Base-by-base conservation (phyloP, 2,797 vertebrate species). In the Sebastes oblongus region DNA sequence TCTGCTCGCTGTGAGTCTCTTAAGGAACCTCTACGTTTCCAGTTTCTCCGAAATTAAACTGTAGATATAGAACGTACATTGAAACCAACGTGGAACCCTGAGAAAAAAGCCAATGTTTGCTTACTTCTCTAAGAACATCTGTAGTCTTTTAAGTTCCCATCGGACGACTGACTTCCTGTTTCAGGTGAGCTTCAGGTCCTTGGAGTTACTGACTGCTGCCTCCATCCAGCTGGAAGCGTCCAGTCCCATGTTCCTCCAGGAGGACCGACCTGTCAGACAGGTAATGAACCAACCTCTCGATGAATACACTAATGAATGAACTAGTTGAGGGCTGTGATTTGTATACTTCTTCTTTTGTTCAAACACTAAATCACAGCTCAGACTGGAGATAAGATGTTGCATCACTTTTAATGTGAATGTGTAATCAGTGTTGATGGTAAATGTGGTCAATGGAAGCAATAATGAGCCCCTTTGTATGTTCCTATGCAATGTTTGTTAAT, bases 141-240 rank as follows among this genome's bases (percentile, higher is more conserved):
- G 13, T 39, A 39, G 36, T 39, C 36, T 46, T 8, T 46, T 46
- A 46, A 0, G 42, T 46, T 16, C 6, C 0, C 6, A 8, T 46
- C 42, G 8, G 50, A n/a, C 8, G 3, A n/a, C 50, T 30, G 52
- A 8, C 27, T 61, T n/a, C 29, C 22, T 69, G 42, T 84, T 1
- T 0, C 93, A 99, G 98, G 94, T 98, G 86, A 96, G 90, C 86
- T 99, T 97, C 94, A 96, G 92, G 86, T 91, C 95, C 3, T 79
- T 98, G 93, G 96, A 95, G 88, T 59, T 99, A 64, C 90, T 95
- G 30, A 88, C 81, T 0, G 81, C 89, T 0, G 97, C 97, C 0
- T 89, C 91, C 4, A 90, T 99, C 80, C 95, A 97, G 78, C 91
- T 95, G 74, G 88, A 90, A 0, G 66, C 85, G 0, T 96, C 95